Evolutionary conservation across 2,113 vertebrate genomes (phyloP).

Genomic region (Physeter macrocephalus): DNA sequence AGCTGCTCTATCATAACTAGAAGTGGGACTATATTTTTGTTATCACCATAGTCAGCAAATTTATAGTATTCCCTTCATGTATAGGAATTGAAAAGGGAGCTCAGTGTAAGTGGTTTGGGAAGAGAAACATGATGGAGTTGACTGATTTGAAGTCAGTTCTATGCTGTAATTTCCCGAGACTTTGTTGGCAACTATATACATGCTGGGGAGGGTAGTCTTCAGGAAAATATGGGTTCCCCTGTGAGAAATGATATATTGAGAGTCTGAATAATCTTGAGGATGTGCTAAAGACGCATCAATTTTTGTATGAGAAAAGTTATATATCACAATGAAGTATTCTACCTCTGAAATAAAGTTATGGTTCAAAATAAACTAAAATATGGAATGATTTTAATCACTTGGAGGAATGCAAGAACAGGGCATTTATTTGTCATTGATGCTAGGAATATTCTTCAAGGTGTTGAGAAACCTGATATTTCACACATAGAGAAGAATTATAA

Average conservation of each 20-base stretch:
- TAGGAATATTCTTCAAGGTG: background rate
- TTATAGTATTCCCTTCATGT: background rate
- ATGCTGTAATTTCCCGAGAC: background rate
- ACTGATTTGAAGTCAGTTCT: background rate
- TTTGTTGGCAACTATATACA: background rate
- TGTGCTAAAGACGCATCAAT: background rate
- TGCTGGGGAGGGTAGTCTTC: background rate
- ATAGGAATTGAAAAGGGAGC: background rate
- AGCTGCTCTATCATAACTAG: background rate
- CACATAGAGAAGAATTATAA: background rate
- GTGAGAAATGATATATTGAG: background rate
- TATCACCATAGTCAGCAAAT: background rate
- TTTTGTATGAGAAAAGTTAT: background rate
- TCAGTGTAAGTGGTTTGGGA: background rate
- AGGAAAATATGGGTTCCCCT: background rate
- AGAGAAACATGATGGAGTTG: background rate
- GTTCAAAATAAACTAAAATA: background rate
- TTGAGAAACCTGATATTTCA: background rate
- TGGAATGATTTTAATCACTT: background rate
- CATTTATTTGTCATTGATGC: background rate
- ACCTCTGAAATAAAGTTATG: background rate
- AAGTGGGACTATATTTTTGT: background rate
- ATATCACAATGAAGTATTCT: background rate
- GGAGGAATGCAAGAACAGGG: background rate
- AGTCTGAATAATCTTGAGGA: background rate